A percentile compares a stretch with the other conserved stretches of the same genome.
Evolutionary conservation across 1,140 invertebrate genomes (phyloP).

Genomic region (Drosophila ananassae): DNA sequence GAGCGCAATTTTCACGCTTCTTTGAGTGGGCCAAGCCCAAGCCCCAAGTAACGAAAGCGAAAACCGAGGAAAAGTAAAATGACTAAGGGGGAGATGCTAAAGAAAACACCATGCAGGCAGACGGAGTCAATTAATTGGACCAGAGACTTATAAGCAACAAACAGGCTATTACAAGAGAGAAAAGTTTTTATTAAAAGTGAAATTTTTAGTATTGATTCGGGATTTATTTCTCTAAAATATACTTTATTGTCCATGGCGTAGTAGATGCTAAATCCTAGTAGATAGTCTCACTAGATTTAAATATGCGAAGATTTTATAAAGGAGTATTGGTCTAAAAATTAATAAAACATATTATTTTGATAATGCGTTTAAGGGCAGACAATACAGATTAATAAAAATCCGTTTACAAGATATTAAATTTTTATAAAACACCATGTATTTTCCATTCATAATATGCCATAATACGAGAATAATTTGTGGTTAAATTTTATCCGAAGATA

Average conservation of each 20-base stretch:
- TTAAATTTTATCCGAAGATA: no score
- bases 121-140: conserved; percentile 43
- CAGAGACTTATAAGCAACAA: conserved; percentile 3
- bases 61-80: conserved; percentile 58
- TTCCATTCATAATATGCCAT: no score
- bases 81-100: conserved; percentile 7
- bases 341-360: no score
- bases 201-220: conserved; percentile 1
- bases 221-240: not conserved
- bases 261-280: no score
- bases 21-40: conserved; percentile 45
- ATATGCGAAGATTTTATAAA: no score
- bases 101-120: conserved; percentile 6
- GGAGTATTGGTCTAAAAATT: no score
- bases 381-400: no score
- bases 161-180: not conserved
- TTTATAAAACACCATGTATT: no score
- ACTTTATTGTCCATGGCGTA: not conserved
- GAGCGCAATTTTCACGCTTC: conserved; percentile 70
- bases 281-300: no score
- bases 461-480: no score
- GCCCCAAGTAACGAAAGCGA: conserved; percentile 49
- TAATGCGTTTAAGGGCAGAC: no score
- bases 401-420: no score
- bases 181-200: conserved; percentile 29